A percentile compares a stretch with the other conserved stretches of the same genome.
These are phyloP conservation scores for Hirtodrosophila histrioides DNA, from an alignment of 2,888 invertebrate species.

Conservation along the genomic window DNA sequence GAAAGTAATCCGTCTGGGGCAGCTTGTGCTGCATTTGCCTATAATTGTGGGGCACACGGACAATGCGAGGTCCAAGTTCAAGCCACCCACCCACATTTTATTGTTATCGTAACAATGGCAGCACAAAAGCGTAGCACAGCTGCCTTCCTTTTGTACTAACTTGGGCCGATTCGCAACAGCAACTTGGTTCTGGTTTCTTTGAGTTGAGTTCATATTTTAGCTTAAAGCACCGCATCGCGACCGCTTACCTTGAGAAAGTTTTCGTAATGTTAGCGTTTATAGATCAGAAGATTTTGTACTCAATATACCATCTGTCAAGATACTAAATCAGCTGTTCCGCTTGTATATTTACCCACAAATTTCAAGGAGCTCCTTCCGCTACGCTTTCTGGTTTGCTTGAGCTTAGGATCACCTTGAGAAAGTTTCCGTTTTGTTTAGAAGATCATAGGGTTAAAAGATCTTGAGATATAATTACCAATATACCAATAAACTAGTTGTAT, in stretches of 20 bases:
- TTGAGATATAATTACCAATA: too few species aligned
- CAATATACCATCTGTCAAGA: not conserved
- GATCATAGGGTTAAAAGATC: too few species aligned
- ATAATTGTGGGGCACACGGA: conserved; percentile 71
- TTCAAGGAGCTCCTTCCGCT: too few species aligned
- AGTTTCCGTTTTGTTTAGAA: too few species aligned
- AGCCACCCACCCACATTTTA: conserved; percentile 77
- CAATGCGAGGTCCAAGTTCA: conserved; percentile 75
- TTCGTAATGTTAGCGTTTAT: conserved; percentile 10
- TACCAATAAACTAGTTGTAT: too few species aligned
- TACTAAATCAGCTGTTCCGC: too few species aligned
- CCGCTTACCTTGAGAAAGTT: conserved; percentile 22
- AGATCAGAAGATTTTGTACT: not conserved
- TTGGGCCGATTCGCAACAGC: conserved; percentile 33
- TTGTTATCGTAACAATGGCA: conserved; percentile 77
- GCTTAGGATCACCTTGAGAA: too few species aligned
- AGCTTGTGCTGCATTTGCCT: conserved; percentile 32
- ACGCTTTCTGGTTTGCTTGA: too few species aligned
- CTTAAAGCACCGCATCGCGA: conserved; percentile 1
- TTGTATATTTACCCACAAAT: too few species aligned
- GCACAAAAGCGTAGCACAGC: conserved; percentile 63
- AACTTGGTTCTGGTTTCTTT: conserved; percentile 28
- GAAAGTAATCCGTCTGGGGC: conserved; percentile 73
- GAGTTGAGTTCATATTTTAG: conserved; percentile 32
- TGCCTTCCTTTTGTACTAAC: conserved; percentile 37